phyloP scores from a whole-genome alignment of 2,888 invertebrate genomes.

The Notodonta dromedarius region DNA sequence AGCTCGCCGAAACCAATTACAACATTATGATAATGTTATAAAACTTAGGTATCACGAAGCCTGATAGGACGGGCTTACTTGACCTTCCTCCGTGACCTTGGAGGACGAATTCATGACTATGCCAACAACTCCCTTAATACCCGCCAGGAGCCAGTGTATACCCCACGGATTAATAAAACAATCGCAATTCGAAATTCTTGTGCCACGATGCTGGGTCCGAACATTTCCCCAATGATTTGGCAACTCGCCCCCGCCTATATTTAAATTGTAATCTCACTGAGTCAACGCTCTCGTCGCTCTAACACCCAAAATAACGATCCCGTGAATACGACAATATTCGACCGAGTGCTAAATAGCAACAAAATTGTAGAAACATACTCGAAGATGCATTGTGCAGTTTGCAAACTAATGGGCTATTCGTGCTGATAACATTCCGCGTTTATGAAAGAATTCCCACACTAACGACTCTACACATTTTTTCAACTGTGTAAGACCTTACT shows the following conservation, averaged over 20 bases:
- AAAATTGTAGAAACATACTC: constrained; percentile 34
- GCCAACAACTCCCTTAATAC: not conserved
- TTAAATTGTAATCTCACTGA: constrained; percentile 82
- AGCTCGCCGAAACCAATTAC: not conserved
- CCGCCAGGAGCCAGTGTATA: constrained; percentile 18
- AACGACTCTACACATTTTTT: not conserved
- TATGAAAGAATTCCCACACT: not conserved
- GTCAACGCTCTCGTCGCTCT: constrained; percentile 79
- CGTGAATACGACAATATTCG: constrained; percentile 66
- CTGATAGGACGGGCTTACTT: too few species aligned
- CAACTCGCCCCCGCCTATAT: constrained; percentile 80
- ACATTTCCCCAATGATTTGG: constrained; percentile 80
- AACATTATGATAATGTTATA: not conserved
- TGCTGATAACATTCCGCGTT: not conserved
- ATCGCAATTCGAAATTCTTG: constrained; percentile 61
- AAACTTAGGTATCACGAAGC: too few species aligned
- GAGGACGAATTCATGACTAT: not conserved
- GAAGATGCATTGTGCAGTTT: constrained; percentile 17
- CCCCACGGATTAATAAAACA: constrained; percentile 48
- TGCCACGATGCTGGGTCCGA: constrained; percentile 51
- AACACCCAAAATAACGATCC: constrained; percentile 74
- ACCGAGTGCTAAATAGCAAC: constrained; percentile 62
- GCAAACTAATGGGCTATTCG: not conserved
- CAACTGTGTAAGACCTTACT: too few species aligned
- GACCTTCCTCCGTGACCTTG: not conserved